Base-by-base conservation (phyloP, 2,797 vertebrate genomes). In the Lepus townsendii region DNA sequence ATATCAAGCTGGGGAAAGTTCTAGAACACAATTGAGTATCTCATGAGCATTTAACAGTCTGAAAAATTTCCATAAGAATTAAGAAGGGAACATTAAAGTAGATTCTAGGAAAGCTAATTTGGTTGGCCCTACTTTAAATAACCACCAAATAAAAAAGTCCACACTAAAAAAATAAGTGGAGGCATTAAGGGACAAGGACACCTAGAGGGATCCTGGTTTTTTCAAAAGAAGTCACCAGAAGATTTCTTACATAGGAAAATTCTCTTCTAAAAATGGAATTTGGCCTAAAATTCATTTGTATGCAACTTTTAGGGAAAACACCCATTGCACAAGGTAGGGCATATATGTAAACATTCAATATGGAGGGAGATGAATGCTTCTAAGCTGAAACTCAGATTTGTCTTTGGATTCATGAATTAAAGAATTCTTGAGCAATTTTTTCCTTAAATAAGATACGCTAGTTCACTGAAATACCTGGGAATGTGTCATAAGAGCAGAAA, bases 351-450 rank as follows among this genome's bases (percentile, higher is more conserved):
- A 47, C 63, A 86, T 38, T 47, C 68, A 93, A 95, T 86, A 71
- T 71, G 89, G 91, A 92, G 42, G 83, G 57, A 89, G 95, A 91
- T 6, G 17, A 27, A 69, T 79, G 11, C 95, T 93, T 95, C 80
- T 96, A 96, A 89, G 80, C 52, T 77, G n/a, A 95, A 96, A 95
- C 82, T 93, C 71, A 88, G 32, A 91, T 94, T 85, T 93, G 69
- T 97, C 91, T 96, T 96, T 91, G 80, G 83, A 91, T 94, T 94
- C 47, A 87, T 54, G 68, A 97, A 95, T 82, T 92, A 89, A 91
- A 95, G 80, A 93, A 96, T 50, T 90, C 52, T 95, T 91, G 42
- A 77, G 71, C 75, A 86, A 16, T 83, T 76, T 94, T 96, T 91
- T 82, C 62, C 35, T 88, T 95, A 83, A 95, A 96, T 86, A 73